Percentiles rank a stretch among this genome's conserved stretches.
These are phyloP conservation scores for Protobothrops mucrosquamatus DNA, from an alignment of 2,113 vertebrate species.

Conservation along the genomic window DNA sequence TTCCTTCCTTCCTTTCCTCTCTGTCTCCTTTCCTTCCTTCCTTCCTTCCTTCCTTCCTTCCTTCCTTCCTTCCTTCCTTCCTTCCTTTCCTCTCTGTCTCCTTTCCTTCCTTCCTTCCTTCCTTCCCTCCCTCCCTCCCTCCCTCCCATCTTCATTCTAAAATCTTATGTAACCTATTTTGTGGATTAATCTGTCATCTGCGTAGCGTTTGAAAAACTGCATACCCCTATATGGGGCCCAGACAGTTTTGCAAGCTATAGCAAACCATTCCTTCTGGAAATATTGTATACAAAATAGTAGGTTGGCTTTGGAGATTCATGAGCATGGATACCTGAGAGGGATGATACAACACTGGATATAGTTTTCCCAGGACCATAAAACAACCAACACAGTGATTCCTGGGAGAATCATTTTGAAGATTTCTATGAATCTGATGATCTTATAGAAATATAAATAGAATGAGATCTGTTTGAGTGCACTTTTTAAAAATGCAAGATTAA, in stretches of 20 bases:
- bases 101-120: too few species aligned
- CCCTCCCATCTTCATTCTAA: not conserved
- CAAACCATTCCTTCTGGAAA: not conserved
- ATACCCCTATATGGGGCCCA: not conserved
- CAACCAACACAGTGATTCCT: not conserved
- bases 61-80: not conserved
- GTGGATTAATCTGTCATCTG: not conserved
- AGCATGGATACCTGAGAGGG: not conserved
- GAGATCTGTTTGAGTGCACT: not conserved
- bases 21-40: too few species aligned
- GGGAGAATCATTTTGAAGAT: not conserved
- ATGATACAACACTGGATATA: not conserved
- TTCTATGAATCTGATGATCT: not conserved
- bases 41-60: too few species aligned
- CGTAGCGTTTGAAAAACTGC: not conserved
- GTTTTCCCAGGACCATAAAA: not conserved
- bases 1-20: not conserved
- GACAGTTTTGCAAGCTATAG: not conserved
- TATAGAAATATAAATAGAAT: not conserved
- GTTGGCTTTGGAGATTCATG: not conserved
- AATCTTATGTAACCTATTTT: not conserved
- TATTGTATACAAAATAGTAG: not conserved
- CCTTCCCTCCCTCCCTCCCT: not conserved
- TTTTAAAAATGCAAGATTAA: not conserved
- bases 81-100: too few species aligned